Evolutionary conservation across 2,888 invertebrate species (phyloP).

Genomic region (Aelia acuminata): DNA sequence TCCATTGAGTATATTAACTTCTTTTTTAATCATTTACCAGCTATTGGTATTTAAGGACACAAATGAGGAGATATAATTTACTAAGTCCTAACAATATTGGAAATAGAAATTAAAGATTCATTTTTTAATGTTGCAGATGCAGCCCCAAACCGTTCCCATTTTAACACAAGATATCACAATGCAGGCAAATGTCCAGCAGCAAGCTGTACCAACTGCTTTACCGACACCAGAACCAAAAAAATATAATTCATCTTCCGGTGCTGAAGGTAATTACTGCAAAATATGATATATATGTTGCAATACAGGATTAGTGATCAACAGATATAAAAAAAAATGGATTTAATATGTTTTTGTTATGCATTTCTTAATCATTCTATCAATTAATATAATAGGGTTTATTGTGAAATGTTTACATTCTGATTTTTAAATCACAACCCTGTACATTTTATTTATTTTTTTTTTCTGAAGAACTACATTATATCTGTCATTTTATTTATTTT

Average conservation of each 20-base stretch:
- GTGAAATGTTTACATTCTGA: slow-evolving; percentile 20
- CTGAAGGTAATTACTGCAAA: slow-evolving; percentile 26
- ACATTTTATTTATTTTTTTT: slow-evolving; percentile 13
- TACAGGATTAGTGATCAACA: slow-evolving; percentile 12
- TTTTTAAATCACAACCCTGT: not conserved
- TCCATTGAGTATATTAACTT: no score
- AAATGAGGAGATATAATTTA: no score
- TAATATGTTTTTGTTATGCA: not conserved
- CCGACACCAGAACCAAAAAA: slow-evolving; percentile 36
- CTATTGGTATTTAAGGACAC: no score
- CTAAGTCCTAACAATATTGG: no score
- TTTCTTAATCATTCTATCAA: not conserved
- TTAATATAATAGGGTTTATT: not conserved
- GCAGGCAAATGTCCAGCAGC: slow-evolving; percentile 52
- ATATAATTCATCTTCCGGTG: slow-evolving; percentile 17
- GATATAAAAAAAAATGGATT: slow-evolving; percentile 5
- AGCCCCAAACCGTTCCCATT: slow-evolving; percentile 43
- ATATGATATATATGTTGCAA: not conserved
- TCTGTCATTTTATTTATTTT: slow-evolving; percentile 9
- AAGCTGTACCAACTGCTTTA: slow-evolving; percentile 41
- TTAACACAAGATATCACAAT: slow-evolving; percentile 52
- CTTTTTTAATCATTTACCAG: no score
- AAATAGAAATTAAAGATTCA: no score
- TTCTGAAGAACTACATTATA: slow-evolving; percentile 5
- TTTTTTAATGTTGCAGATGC: slow-evolving; percentile 47